These are phyloP conservation scores for Calycopis cecrops DNA, from an alignment of 1,140 invertebrate genomes.

Conservation along the genomic window DNA sequence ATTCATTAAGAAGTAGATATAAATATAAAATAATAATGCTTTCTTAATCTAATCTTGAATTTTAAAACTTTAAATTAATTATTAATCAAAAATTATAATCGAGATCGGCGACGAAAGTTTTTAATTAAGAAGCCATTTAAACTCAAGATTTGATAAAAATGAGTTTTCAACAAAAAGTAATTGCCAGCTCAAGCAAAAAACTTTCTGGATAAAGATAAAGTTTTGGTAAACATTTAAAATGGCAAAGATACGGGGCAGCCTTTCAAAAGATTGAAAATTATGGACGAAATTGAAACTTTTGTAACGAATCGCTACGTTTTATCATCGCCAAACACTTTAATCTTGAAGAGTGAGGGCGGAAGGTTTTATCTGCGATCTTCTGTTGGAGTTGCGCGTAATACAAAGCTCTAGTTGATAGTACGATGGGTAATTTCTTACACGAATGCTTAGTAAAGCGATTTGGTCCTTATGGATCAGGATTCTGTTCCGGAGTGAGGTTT, in stretches of 20 bases:
- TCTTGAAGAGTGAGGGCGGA: slow-evolving; percentile 3
- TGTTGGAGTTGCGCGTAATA: neutral
- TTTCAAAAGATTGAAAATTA: slow-evolving; percentile 7
- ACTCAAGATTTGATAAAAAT: neutral
- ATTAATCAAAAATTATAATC: too few species aligned
- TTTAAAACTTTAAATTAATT: too few species aligned
- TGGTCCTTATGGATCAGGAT: too few species aligned
- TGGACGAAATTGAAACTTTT: slow-evolving; percentile 7
- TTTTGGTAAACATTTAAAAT: slow-evolving; percentile 3
- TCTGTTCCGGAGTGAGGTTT: too few species aligned
- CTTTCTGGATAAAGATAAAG: neutral
- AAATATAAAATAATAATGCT: too few species aligned
- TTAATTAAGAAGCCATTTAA: too few species aligned
- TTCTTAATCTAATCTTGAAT: too few species aligned
- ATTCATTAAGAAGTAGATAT: too few species aligned
- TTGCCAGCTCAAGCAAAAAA: neutral
- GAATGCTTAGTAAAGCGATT: neutral
- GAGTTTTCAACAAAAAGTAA: neutral
- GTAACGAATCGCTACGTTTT: slow-evolving; percentile 6
- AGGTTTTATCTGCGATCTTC: neutral
- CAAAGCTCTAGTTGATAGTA: too few species aligned
- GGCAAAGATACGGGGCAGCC: neutral
- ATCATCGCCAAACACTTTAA: slow-evolving; percentile 4
- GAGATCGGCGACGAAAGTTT: too few species aligned
- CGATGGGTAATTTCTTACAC: too few species aligned